phyloP scores from a whole-genome alignment of 2,888 invertebrate species.

The Sinotaia quadrata region DNA sequence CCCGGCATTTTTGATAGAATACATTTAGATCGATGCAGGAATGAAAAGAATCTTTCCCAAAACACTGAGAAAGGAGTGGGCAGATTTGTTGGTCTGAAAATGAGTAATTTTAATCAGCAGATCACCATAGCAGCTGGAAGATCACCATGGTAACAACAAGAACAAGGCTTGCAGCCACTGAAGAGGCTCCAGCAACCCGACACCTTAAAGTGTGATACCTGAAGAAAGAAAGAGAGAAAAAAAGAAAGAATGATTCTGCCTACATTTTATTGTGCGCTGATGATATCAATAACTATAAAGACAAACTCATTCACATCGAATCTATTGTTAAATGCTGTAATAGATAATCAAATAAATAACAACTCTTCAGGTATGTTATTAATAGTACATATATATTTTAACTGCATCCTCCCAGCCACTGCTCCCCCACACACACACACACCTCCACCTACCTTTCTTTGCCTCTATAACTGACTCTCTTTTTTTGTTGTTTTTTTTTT shows the following conservation, averaged over 20 bases:
- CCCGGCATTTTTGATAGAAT: too few relatives aligned
- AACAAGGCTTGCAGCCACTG: conserved; percentile 48
- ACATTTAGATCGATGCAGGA: too few relatives aligned
- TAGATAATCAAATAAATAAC: too few relatives aligned
- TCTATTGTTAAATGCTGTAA: neutral
- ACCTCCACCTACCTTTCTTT: neutral
- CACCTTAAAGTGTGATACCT: conserved; percentile 82
- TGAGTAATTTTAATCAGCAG: too few relatives aligned
- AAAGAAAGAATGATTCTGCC: too few relatives aligned
- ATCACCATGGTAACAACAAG: conserved; percentile 37
- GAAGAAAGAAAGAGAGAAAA: conserved; percentile 28
- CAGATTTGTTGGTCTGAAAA: too few relatives aligned
- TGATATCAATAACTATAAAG: neutral
- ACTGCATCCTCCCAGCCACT: neutral
- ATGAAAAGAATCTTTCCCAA: too few relatives aligned
- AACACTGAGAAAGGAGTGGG: too few relatives aligned
- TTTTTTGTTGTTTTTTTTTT: neutral
- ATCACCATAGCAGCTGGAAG: conserved; percentile 20
- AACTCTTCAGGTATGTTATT: too few relatives aligned
- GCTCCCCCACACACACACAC: neutral
- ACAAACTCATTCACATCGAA: neutral
- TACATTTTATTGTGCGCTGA: neutral
- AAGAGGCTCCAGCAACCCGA: conserved; percentile 81
- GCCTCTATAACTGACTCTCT: neutral
- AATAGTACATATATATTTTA: too few relatives aligned